Conservation (phyloP, 53 echinoderm and acorn worm genomes). For the Paelopatides confundens region DNA sequence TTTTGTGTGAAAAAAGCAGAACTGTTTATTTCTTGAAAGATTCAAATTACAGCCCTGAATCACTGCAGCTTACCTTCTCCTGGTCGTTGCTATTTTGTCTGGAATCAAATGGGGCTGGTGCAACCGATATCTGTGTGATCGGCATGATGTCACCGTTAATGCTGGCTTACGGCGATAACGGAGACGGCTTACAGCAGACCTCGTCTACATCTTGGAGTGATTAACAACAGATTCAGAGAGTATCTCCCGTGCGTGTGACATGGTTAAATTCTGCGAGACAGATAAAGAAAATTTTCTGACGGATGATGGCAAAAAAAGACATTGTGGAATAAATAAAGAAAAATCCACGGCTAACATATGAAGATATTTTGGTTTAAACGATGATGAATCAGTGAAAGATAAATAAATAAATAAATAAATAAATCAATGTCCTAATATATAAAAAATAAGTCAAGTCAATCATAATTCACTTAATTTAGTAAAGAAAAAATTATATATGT, state of each 20-base stretch:
- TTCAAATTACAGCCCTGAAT: no score
- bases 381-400: no score
- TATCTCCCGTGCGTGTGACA: not conserved
- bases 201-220: not conserved
- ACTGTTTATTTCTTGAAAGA: no score
- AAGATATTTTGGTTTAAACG: no score
- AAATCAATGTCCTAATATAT: no score
- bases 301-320: not conserved
- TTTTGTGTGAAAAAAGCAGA: no score
- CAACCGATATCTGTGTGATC: conserved; percentile 33
- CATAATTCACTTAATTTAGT: no score
- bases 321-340: no score
- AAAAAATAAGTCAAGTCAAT: no score
- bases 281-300: not conserved
- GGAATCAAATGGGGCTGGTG: conserved; percentile 26
- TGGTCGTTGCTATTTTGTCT: conserved; percentile 25
- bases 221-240: not conserved
- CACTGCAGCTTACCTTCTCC: conserved; percentile 16
- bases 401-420: no score
- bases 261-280: not conserved
- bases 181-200: not conserved
- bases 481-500: no score
- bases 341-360: no score
- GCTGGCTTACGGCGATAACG: not conserved
- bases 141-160: conserved; percentile 8